Percentiles rank a stretch among this genome's conserved stretches.
Conservation (phyloP, 2,113 vertebrate species). For the Gallinago jamesoni region DNA sequence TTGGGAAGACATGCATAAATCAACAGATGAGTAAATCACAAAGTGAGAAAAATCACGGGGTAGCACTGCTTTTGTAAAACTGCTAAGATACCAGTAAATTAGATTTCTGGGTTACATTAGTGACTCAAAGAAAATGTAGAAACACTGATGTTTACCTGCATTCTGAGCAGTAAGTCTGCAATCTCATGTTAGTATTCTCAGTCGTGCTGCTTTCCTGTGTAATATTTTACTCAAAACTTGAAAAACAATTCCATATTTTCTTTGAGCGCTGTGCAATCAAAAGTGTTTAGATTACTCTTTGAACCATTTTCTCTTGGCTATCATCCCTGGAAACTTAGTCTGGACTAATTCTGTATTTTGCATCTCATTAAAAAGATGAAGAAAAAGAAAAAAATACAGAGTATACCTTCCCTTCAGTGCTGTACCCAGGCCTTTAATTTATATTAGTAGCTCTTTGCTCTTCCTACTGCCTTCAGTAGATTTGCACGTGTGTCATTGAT, state of each 20-base stretch:
- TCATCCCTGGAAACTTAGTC: background rate
- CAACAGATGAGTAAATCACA: background rate
- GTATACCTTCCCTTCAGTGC: background rate
- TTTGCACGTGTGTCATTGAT: background rate
- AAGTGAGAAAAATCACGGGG: slow-evolving; percentile 1
- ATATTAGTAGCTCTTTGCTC: background rate
- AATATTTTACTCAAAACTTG: background rate
- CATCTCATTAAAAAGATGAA: background rate
- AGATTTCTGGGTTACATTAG: background rate
- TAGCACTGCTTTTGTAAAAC: slow-evolving; percentile 10
- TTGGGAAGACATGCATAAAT: background rate
- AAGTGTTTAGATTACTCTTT: background rate
- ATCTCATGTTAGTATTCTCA: background rate
- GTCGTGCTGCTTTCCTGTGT: background rate
- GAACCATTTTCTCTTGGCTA: background rate
- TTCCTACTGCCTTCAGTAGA: background rate
- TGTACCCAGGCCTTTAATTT: background rate
- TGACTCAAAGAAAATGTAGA: background rate
- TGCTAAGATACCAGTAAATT: background rate
- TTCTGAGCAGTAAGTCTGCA: background rate
- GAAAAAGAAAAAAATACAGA: background rate
- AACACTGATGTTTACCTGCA: background rate
- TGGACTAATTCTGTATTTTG: background rate
- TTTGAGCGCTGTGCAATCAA: background rate
- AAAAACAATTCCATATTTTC: background rate